Evolutionary conservation across 2,113 vertebrate species (phyloP).

Genomic region (Atlantisia rogersi): DNA sequence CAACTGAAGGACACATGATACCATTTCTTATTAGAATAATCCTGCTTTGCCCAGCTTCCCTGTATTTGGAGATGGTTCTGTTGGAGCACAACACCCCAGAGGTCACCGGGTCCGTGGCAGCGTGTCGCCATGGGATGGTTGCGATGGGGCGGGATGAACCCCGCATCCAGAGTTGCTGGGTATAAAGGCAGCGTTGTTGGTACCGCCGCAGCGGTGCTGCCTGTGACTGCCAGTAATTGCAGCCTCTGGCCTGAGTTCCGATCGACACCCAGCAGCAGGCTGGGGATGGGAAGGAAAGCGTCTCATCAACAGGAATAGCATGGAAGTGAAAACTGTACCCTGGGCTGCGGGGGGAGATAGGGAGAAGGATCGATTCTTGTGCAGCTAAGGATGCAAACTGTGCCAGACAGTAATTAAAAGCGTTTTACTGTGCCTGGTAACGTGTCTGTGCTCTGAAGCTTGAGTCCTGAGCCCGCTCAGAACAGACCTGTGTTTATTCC

Average conservation of each 20-base stretch:
- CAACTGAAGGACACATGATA: neutral
- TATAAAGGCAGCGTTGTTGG: neutral
- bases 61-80: neutral
- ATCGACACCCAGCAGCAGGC: neutral
- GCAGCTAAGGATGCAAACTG: conserved; percentile 9
- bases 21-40: neutral
- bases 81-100: neutral
- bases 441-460: neutral
- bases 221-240: neutral
- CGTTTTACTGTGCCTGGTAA: neutral
- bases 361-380: neutral
- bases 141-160: neutral
- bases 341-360: neutral
- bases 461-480: neutral
- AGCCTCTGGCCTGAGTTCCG: accelerated
- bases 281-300: neutral
- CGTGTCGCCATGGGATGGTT: accelerated
- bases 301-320: neutral
- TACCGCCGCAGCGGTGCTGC: neutral
- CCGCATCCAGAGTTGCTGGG: neutral
- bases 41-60: neutral
- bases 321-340: neutral
- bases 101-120: neutral
- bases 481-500: neutral
- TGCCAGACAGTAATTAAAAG: conserved; percentile 29